Conservation (phyloP, 2,113 vertebrate genomes). For the Pontoporia blainvillei region DNA sequence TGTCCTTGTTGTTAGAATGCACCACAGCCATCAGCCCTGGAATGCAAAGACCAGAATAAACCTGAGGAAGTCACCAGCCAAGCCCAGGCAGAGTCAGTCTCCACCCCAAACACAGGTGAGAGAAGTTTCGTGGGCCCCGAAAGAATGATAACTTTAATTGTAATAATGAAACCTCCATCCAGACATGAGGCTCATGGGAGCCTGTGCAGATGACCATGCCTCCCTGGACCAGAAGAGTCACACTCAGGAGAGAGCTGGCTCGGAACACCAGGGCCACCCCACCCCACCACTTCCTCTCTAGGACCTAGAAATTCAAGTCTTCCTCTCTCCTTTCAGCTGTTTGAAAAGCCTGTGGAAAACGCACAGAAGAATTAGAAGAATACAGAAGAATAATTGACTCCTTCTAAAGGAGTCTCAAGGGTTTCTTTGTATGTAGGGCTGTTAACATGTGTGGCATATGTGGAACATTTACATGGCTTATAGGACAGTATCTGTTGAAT, state of each 20-base stretch:
- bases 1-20: slow-evolving; percentile 15
- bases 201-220: accelerated
- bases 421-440: not conserved
- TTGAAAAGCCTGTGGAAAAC: not conserved
- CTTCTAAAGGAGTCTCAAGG: not conserved
- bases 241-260: not conserved
- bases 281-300: not conserved
- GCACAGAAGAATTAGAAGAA: not conserved
- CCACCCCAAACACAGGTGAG: slow-evolving; percentile 49
- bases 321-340: not conserved
- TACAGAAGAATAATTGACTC: not conserved
- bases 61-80: not conserved
- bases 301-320: not conserved
- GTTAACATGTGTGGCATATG: not conserved
- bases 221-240: not conserved
- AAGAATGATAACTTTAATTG: too few relatives aligned
- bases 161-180: not conserved
- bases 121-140: not conserved
- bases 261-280: not conserved
- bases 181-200: not conserved
- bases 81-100: not conserved
- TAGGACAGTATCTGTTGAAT: not conserved
- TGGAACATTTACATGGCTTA: not conserved
- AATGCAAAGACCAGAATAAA: not conserved
- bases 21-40: not conserved